Evolutionary conservation across 2,888 invertebrate species (phyloP), one percentile per base, ranked within the genome.

Genomic region (Cosmia pyralina): DNA sequence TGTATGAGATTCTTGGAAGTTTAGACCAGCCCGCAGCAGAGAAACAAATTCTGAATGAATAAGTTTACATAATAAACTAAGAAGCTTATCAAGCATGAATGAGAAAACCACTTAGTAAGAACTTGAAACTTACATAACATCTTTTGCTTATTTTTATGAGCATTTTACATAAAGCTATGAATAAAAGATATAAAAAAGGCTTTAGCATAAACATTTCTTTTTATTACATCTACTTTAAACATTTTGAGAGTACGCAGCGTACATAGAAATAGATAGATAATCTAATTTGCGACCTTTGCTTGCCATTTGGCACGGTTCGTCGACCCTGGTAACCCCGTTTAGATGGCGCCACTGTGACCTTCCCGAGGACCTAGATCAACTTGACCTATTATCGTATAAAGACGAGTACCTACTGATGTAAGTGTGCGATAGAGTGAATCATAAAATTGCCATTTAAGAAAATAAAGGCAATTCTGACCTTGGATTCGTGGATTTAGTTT

Each of bases 301-400:
- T 82, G 87, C 72, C 85, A 84, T 87, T 87, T 87, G 81, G 52
- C 67, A 77, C 72, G 70, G 82, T 83, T 83, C 79, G 60, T 19
- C 74, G 72, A 75, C 85, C 70, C 78, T 67, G 64, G 72, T 84
- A 74, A 85, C 83, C 86, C 73, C 85, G 88, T 69, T 88, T 78
- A 81, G 73, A 76, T 79, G 90, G 88, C 90, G 90, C 89, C 89
- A 70, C 67, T 66, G 79, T 72, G 88, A 90, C 90, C 89, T 90
- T 89, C 85, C 77, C 75, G 41, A 81, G 78, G 75, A 75, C 69
- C 72, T 71, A 73, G 65, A 74, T 71, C 71, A 75, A 85, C 79
- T 81, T 84, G 85, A 85, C 85, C 85, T 85, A 86, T 83, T 81
- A 84, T 72, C 48, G 69, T 77, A 85, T 79, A 78, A 76, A 85